Conservation (phyloP, 1,140 invertebrate genomes). For the Pseudachorutes palmiensis region DNA sequence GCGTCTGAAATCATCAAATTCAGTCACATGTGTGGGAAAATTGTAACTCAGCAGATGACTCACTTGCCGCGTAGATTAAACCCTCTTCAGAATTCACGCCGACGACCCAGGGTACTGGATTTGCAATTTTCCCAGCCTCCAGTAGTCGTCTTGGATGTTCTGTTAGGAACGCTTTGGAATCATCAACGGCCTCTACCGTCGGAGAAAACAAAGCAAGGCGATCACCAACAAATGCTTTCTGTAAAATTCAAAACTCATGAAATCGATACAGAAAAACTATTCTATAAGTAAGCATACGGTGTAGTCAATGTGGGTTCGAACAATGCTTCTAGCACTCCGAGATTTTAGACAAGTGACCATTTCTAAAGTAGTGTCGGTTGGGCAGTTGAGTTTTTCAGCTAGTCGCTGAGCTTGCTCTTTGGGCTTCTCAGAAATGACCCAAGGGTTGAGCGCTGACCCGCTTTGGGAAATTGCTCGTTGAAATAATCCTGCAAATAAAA, state of each 20-base stretch:
- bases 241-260: slow-evolving; percentile 1
- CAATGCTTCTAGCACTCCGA: slow-evolving; percentile 21
- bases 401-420: slow-evolving; percentile 17
- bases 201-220: slow-evolving; percentile 16
- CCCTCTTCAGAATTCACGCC: slow-evolving; percentile 28
- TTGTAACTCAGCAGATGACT: neutral
- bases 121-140: slow-evolving; percentile 11
- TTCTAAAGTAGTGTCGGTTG: slow-evolving; percentile 7
- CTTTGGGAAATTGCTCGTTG: slow-evolving; percentile 21
- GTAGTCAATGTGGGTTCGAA: slow-evolving; percentile 24
- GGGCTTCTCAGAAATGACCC: slow-evolving; percentile 21
- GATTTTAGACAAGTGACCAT: slow-evolving; percentile 30
- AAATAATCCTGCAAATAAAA: slow-evolving; percentile 21
- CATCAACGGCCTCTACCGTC: slow-evolving; percentile 24
- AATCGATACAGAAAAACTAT: too few relatives aligned
- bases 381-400: slow-evolving; percentile 25
- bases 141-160: slow-evolving; percentile 19
- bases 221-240: slow-evolving; percentile 17
- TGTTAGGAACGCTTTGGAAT: slow-evolving; percentile 19
- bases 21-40: neutral
- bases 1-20: slow-evolving; percentile 15
- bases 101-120: slow-evolving; percentile 25
- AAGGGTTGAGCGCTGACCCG: slow-evolving; percentile 24
- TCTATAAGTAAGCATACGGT: slow-evolving; percentile 22
- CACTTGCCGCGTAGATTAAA: slow-evolving; percentile 25